Conservation (phyloP, 2,888 invertebrate species). For the Tetramorium bicarinatum region DNA sequence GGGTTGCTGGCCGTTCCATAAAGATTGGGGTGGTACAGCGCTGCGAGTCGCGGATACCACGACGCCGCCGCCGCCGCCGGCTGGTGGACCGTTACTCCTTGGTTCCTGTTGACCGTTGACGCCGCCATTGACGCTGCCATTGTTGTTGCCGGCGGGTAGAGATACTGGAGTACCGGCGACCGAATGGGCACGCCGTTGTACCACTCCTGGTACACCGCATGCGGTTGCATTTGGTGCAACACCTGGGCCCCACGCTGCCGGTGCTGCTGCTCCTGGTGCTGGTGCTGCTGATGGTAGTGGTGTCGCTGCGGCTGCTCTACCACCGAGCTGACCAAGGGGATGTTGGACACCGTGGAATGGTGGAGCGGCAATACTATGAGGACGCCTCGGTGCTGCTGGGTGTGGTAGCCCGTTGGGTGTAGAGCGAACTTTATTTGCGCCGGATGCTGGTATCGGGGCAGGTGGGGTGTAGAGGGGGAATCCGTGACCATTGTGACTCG, state of each 20-base stretch:
- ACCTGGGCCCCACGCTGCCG: constrained; percentile 60
- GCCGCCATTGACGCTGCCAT: constrained; percentile 68
- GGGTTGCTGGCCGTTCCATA: constrained; percentile 84
- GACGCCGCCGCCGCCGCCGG: constrained; percentile 67
- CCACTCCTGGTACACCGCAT: constrained; percentile 72
- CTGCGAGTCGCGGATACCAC: constrained; percentile 77
- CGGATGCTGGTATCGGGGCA: constrained; percentile 85
- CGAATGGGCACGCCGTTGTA: constrained; percentile 77
- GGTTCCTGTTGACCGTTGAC: constrained; percentile 68
- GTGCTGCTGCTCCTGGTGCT: constrained; percentile 60
- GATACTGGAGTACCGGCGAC: constrained; percentile 81
- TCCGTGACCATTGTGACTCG: constrained; percentile 83
- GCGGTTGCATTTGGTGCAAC: constrained; percentile 68
- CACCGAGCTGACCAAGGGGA: constrained; percentile 78
- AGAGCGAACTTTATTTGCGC: constrained; percentile 83
- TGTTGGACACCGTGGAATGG: constrained; percentile 87
- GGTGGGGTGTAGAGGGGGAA: constrained; percentile 89
- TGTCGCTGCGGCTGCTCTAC: constrained; percentile 72
- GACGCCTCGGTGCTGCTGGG: constrained; percentile 86
- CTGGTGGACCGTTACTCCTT: constrained; percentile 68
- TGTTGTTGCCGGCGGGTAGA: constrained; percentile 70
- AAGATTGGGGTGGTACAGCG: constrained; percentile 83
- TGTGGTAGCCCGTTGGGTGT: constrained; percentile 83
- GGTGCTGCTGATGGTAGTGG: constrained; percentile 62
- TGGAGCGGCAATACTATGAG: constrained; percentile 88